Evolutionary conservation across 1,140 invertebrate genomes (phyloP), one percentile per base, ranked within the genome.

Genomic region (Bombus sibiricus): DNA sequence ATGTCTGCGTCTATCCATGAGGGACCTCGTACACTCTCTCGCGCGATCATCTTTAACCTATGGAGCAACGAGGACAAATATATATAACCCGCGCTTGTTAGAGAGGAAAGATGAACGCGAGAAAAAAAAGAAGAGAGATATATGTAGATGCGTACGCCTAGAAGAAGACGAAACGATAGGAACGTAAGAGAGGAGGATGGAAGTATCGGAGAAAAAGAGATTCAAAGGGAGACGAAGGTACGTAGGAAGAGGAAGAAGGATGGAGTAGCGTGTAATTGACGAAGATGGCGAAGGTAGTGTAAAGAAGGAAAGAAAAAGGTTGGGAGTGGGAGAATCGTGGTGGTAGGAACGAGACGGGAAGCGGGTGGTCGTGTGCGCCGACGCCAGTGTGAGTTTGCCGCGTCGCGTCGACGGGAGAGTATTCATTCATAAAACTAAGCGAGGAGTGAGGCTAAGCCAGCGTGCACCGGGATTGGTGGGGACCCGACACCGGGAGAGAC

Each of bases 371-470:
- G 88, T 83, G 86, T 71, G 90, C 88, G 85, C 74, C 72, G 82
- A 72, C 88, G 66, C 75, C 71, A 88, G 85, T 82, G 82, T 75
- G 77, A 81, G 88, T 90, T 68, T 77, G 69, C 89, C 77, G 88
- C 88, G 88, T 88, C 77, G 88, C 88, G 88, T 88, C 89, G 81
- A 90, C 86, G 87, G 91, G 92, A 93, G 93, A 91, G 93, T 93
- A 93, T 94, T 94, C 94, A 95, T 95, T 95, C 94, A 95, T 95
- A 93, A 95, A 95, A 93, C 90, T 88, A 68, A 91, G 71, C 85
- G 90, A 86, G 80, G 82, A 91, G 89, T 72, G 93, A 93, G 88
- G 72, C 85, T 84, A 85, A 90, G 89, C 91, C 86, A 89, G 83
- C 75, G 83, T 83, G 75, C 80, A 62, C 69, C 87, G 81, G 78